Evolutionary conservation across 2,797 vertebrate genomes (phyloP).

Genomic region (Tauraco hartlaubi): DNA sequence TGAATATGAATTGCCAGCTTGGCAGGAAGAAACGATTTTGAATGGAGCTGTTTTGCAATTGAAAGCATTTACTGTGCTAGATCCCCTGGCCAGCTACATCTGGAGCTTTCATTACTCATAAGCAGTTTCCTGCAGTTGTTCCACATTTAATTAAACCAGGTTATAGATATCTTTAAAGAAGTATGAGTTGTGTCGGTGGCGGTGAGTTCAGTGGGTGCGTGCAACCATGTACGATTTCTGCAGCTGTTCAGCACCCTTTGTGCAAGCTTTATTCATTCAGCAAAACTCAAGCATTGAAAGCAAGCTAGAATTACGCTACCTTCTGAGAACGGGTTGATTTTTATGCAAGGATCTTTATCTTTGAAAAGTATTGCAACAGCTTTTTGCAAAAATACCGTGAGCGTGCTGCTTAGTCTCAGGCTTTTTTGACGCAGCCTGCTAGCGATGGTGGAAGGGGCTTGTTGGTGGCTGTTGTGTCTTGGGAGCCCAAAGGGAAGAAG

Average conservation of each 20-base stretch:
- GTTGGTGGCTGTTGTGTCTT: background rate
- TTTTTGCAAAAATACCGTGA: background rate
- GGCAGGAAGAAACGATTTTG: slow-evolving; percentile 2
- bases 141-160: background rate
- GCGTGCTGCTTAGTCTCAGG: background rate
- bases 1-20: background rate
- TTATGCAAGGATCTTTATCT: background rate
- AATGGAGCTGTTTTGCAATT: slow-evolving; percentile 8
- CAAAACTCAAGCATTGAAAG: background rate
- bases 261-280: background rate
- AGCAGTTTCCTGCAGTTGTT: slow-evolving; percentile 23
- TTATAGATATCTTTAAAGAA: background rate
- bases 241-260: background rate
- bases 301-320: background rate
- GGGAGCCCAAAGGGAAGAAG: background rate
- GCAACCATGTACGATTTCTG: background rate
- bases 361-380: background rate
- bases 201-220: background rate
- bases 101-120: slow-evolving; percentile 32
- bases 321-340: background rate
- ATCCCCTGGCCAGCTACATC: background rate
- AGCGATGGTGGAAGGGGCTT: background rate
- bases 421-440: background rate
- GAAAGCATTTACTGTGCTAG: background rate
- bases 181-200: background rate